phyloP scores from a whole-genome alignment of 2,797 vertebrate species.

The Arvicola amphibius region DNA sequence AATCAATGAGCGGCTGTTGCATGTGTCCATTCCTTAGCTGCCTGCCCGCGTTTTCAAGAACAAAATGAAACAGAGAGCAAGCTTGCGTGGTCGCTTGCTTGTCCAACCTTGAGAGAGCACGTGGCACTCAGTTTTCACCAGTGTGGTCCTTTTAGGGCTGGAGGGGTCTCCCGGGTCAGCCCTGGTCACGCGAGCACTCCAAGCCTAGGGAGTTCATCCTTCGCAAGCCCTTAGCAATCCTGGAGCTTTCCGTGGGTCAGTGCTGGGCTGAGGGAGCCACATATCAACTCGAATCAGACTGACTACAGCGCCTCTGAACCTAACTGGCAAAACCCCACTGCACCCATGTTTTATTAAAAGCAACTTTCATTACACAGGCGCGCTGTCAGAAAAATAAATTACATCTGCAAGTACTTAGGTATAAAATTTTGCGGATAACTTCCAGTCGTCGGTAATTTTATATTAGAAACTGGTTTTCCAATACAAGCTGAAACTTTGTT shows the following conservation, averaged over 20 bases:
- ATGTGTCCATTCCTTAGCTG: no score
- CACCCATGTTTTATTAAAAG: conserved; percentile 87
- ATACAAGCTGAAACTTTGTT: conserved; percentile 81
- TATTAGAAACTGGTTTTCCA: conserved; percentile 83
- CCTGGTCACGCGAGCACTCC: not conserved
- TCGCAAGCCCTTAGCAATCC: conserved; percentile 52
- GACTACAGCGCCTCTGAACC: conserved; percentile 83
- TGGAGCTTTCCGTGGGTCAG: conserved; percentile 63
- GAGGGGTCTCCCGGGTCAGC: not conserved
- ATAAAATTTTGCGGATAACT: conserved; percentile 87
- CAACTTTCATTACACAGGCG: conserved; percentile 84
- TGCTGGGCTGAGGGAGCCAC: conserved; percentile 66
- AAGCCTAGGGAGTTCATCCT: conserved; percentile 58
- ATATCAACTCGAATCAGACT: conserved; percentile 83
- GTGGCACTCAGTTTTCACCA: not conserved
- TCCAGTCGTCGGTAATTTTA: conserved; percentile 85
- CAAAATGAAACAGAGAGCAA: not conserved
- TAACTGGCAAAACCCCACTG: conserved; percentile 84
- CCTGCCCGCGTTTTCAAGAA: not conserved
- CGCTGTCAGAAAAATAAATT: conserved; percentile 86
- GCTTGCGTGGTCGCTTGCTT: not conserved
- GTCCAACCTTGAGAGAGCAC: not conserved
- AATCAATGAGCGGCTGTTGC: rapidly evolving
- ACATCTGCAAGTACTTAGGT: conserved; percentile 86
- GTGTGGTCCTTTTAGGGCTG: no score